A percentile compares a stretch with the other conserved stretches of the same genome.
phyloP scores from a whole-genome alignment of 2,113 vertebrate genomes.

The Callionymus lyra region DNA sequence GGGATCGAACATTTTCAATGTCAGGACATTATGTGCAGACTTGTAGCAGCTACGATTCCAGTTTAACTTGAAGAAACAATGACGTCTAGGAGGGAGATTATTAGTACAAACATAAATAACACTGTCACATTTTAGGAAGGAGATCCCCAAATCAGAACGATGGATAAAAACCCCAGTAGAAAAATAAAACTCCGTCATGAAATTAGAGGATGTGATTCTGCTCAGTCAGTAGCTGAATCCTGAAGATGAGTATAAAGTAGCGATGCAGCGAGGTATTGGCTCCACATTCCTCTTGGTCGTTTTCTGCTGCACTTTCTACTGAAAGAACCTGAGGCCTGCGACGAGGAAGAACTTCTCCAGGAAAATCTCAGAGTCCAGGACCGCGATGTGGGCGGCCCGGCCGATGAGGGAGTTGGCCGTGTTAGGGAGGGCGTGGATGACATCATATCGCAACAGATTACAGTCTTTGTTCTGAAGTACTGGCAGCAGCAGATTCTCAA shows the following conservation, averaged over 20 bases:
- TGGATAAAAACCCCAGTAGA: slow-evolving; percentile 64
- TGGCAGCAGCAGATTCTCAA: slow-evolving; percentile 91
- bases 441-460: slow-evolving; percentile 92
- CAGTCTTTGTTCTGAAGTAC: slow-evolving; percentile 94
- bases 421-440: slow-evolving; percentile 94
- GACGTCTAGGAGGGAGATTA: slow-evolving; percentile 12
- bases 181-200: slow-evolving; percentile 83
- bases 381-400: slow-evolving; percentile 95
- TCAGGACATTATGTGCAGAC: slow-evolving; percentile 49
- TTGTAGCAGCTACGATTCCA: slow-evolving; percentile 83
- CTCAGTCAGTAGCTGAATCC: too few relatives aligned
- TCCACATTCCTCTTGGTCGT: slow-evolving; percentile 41
- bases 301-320: slow-evolving; percentile 64
- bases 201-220: slow-evolving; percentile 34
- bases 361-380: slow-evolving; percentile 98
- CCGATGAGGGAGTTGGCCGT: slow-evolving; percentile 97
- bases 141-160: slow-evolving; percentile 59
- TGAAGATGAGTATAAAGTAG: slow-evolving; percentile 50
- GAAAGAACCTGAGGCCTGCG: slow-evolving; percentile 95
- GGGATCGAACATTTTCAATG: slow-evolving; percentile 38
- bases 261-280: slow-evolving; percentile 87
- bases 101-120: slow-evolving; percentile 56
- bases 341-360: slow-evolving; percentile 99
- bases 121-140: slow-evolving; percentile 33
- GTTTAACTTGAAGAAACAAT: slow-evolving; percentile 55